These are phyloP conservation scores for Dynastes grantii DNA, from an alignment of 2,888 invertebrate genomes.

Conservation along the genomic window DNA sequence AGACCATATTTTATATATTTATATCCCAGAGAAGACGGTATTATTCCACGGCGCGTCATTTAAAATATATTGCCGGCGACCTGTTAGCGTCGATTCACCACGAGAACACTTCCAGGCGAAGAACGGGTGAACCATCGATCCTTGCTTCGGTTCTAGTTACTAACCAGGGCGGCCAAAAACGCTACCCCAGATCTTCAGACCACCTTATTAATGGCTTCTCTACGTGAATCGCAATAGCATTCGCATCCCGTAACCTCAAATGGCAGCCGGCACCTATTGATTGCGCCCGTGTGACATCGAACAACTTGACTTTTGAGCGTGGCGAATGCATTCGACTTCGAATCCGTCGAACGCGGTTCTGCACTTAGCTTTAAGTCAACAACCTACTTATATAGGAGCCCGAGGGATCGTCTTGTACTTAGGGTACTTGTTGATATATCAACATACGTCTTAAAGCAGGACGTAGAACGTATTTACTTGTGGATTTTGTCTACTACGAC, in stretches of 20 bases:
- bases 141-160: neutral
- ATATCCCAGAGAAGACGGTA: neutral
- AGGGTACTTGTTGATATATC: constrained; percentile 23
- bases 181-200: neutral
- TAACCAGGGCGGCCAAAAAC: neutral
- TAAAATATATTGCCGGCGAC: constrained; percentile 30
- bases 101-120: constrained; percentile 1
- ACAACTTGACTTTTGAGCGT: constrained; percentile 6
- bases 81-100: constrained; percentile 19
- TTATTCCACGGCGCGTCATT: constrained; percentile 17
- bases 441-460: neutral
- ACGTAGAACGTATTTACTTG: no score
- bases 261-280: neutral
- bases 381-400: neutral
- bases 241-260: constrained; percentile 8
- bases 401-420: neutral
- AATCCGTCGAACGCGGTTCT: constrained; percentile 23
- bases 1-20: constrained; percentile 35
- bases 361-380: constrained; percentile 38
- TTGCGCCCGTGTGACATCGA: constrained; percentile 26
- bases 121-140: neutral
- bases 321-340: constrained; percentile 21
- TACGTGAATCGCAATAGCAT: constrained; percentile 19
- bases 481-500: no score
- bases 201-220: constrained; percentile 25